Evolutionary conservation across 1,140 invertebrate genomes (phyloP), one percentile per base, ranked within the genome.

Genomic region (Microplitis mediator): DNA sequence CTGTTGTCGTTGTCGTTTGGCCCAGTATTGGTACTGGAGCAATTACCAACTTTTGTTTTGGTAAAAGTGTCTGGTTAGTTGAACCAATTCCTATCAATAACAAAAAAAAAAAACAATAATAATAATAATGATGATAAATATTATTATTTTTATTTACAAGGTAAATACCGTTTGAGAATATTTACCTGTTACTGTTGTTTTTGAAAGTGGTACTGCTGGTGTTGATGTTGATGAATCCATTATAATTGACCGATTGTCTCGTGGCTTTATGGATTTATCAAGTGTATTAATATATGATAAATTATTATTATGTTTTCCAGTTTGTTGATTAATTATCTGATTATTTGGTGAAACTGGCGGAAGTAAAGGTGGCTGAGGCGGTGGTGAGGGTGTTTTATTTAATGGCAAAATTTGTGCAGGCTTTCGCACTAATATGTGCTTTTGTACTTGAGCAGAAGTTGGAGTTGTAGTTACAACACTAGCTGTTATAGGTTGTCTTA

Each of bases 21-120:
- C 85, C 79, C 69, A 87, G 73, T 54, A 82, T 80, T n/a, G 86
- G 84, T 62, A 87, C 85, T 54, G 86, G 84, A 58, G 86, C 83
- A 67, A 87, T 85, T 36, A 88, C 84, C 52, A 89, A 69, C 79
- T 89, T 90, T n/a, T 86, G 86, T 77, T 89, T 89, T n/a, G 71
- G 58, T 72, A 85, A 6, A 4, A 45, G 6, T 45, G 39, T 80
- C 67, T 87, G 88, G 36, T 84, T 77, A 32, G 78, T 73, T 56
- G 81, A 79, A 65, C 86, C 58, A 34, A 79, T 68, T 16, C 82
- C 83, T 83, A 52, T 52, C 9, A 45, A 23, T 23, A 45, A 45
- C 39, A 45, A 45, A 11, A 45, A 3, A 39, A 39, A 4, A 39
- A 39, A 39, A 39, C 9, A 39, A n/a, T n/a, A n/a, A n/a, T n/a